These are phyloP conservation scores for Scelioninae gen. 1 DNA, from an alignment of 2,888 invertebrate species.

Conservation along the genomic window DNA sequence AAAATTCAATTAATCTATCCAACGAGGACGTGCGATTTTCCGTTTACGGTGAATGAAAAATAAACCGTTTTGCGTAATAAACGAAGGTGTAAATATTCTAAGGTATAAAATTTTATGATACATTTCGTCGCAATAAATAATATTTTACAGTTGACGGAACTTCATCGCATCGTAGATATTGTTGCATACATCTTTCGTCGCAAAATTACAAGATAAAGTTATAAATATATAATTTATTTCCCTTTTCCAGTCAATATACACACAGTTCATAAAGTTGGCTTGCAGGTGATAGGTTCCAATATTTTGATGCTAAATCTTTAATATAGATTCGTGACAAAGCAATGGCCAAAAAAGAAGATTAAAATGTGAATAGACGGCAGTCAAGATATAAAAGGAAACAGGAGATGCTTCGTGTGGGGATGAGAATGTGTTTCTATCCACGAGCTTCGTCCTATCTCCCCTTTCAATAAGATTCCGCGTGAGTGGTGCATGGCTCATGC, in stretches of 20 bases:
- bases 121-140: constrained; percentile 36
- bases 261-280: constrained; percentile 32
- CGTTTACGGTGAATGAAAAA: constrained; percentile 3
- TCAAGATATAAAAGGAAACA: constrained; percentile 60
- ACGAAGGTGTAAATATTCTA: constrained; percentile 18
- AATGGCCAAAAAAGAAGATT: constrained; percentile 63
- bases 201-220: constrained; percentile 44
- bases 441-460: constrained; percentile 72
- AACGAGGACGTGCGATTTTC: neutral
- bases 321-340: constrained; percentile 67
- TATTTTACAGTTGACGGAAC: constrained; percentile 22
- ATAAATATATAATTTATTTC: constrained; percentile 32
- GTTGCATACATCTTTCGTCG: constrained; percentile 13
- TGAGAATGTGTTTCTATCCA: constrained; percentile 57
- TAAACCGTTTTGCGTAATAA: constrained; percentile 1
- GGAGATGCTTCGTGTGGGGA: constrained; percentile 47
- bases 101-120: constrained; percentile 22
- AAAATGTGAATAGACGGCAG: constrained; percentile 52
- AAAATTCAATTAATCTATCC: constrained; percentile 10
- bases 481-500: constrained; percentile 74
- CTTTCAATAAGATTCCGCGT: constrained; percentile 78
- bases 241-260: constrained; percentile 32
- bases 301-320: constrained; percentile 73
- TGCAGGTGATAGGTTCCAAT: constrained; percentile 60
- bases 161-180: constrained; percentile 16